Percentiles rank a stretch among this genome's conserved stretches.
These are phyloP conservation scores for Calosoma granatense DNA, from an alignment of 1,140 invertebrate species.

Conservation along the genomic window DNA sequence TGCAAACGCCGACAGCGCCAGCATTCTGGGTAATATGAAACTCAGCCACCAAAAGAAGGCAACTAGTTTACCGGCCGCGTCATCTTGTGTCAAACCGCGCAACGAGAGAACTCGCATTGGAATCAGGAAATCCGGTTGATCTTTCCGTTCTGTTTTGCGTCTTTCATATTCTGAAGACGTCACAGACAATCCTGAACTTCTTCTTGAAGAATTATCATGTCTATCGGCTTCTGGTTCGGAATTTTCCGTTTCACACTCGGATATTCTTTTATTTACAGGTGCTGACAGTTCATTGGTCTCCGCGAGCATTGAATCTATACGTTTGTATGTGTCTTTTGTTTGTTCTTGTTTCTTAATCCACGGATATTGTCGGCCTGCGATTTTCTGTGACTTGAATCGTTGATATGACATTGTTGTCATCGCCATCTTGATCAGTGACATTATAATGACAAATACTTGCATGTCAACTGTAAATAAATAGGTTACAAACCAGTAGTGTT, in stretches of 20 bases:
- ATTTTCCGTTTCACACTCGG: neutral
- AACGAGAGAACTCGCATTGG: neutral
- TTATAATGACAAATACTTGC: slow-evolving; percentile 51
- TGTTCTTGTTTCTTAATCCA: slow-evolving; percentile 51
- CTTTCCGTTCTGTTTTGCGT: neutral
- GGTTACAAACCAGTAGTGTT: too few species aligned
- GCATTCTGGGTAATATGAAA: slow-evolving; percentile 53
- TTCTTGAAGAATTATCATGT: neutral
- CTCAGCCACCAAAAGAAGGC: slow-evolving; percentile 61
- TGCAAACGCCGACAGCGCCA: slow-evolving; percentile 57
- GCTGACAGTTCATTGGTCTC: neutral
- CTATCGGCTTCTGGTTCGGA: neutral
- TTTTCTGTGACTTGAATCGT: slow-evolving; percentile 62
- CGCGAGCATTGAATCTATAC: neutral
- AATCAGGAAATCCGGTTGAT: neutral
- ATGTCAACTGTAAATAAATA: slow-evolving; percentile 50
- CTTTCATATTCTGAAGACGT: neutral
- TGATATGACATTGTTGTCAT: slow-evolving; percentile 57
- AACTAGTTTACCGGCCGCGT: slow-evolving; percentile 50
- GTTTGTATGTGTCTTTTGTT: too few species aligned
- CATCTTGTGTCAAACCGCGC: slow-evolving; percentile 41
- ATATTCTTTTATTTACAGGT: neutral
- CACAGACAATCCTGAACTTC: neutral
- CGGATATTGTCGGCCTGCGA: slow-evolving; percentile 58
- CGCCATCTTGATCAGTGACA: slow-evolving; percentile 54